Evolutionary conservation across 2,113 vertebrate species (phyloP).

Genomic region (Gallinago jamesoni): DNA sequence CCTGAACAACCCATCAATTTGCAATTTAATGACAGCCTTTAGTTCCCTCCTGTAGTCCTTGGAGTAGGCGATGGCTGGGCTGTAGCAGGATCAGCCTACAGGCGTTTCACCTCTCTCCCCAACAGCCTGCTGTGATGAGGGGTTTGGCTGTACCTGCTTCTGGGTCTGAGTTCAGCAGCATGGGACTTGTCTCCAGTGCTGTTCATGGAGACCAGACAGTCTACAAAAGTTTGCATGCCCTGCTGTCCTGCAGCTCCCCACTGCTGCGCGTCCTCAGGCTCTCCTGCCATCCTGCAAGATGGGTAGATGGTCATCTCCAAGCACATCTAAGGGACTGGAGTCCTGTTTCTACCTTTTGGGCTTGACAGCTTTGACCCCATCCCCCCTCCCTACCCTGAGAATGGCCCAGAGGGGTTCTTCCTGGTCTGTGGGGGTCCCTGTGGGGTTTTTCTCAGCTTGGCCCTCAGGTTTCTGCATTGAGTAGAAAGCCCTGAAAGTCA

Average conservation of each 20-base stretch:
- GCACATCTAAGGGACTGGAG: background rate
- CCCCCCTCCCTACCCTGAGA: background rate
- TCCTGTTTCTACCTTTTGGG: background rate
- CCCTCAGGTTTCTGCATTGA: background rate
- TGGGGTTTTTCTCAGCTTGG: background rate
- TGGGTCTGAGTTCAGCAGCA: background rate
- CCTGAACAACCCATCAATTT: background rate
- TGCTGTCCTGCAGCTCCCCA: background rate
- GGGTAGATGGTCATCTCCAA: background rate
- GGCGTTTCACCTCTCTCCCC: background rate
- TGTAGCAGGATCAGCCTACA: background rate
- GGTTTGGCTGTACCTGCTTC: background rate
- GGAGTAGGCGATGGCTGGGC: background rate
- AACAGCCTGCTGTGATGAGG: background rate
- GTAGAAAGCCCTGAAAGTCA: background rate
- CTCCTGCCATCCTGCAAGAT: background rate
- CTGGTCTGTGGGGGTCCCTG: background rate
- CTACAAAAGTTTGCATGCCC: background rate
- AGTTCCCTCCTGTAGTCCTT: background rate
- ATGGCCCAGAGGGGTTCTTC: accelerated
- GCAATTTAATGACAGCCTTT: background rate
- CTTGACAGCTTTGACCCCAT: background rate
- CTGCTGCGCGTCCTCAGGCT: background rate
- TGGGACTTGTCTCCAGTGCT: background rate
- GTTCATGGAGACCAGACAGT: background rate